Conservation (phyloP, 2,888 invertebrate species). For the Tanytarsus gracilentus region DNA sequence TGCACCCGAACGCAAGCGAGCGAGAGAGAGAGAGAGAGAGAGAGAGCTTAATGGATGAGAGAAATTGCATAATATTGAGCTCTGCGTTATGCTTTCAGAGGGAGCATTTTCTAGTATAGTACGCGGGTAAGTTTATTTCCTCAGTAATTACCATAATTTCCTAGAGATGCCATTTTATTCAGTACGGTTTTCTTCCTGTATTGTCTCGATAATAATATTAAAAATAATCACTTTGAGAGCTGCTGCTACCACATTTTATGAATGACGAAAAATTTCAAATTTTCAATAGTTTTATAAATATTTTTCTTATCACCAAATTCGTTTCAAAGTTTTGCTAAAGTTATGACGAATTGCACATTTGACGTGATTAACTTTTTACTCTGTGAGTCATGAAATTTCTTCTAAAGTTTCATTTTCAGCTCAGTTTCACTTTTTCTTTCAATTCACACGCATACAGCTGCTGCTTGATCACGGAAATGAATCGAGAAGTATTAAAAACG, state of each 20-base stretch:
- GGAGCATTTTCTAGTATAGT: not conserved
- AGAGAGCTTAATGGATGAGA: not conserved
- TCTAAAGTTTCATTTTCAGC: slow-evolving; percentile 16
- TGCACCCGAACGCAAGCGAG: too few species aligned
- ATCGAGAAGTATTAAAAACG: not conserved
- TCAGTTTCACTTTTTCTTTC: slow-evolving; percentile 16
- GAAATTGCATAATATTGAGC: slow-evolving; percentile 11
- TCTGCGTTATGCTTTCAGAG: not conserved
- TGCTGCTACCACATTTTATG: slow-evolving; percentile 18
- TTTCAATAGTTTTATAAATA: slow-evolving; percentile 16
- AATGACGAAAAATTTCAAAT: slow-evolving; percentile 6
- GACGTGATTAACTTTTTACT: slow-evolving; percentile 15
- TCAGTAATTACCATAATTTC: slow-evolving; percentile 23
- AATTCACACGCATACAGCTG: not conserved
- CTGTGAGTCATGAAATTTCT: not conserved
- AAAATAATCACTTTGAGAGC: not conserved
- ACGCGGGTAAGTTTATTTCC: not conserved
- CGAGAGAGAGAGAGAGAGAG: too few species aligned
- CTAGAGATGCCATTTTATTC: slow-evolving; percentile 21
- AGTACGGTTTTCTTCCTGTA: not conserved
- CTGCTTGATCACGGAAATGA: slow-evolving; percentile 1
- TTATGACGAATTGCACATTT: not conserved
- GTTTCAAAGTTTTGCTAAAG: too few species aligned
- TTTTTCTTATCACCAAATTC: slow-evolving; percentile 23
- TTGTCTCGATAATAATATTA: slow-evolving; percentile 8